Conservation (phyloP, 2,888 invertebrate genomes). For the Phyto melanocephala region DNA sequence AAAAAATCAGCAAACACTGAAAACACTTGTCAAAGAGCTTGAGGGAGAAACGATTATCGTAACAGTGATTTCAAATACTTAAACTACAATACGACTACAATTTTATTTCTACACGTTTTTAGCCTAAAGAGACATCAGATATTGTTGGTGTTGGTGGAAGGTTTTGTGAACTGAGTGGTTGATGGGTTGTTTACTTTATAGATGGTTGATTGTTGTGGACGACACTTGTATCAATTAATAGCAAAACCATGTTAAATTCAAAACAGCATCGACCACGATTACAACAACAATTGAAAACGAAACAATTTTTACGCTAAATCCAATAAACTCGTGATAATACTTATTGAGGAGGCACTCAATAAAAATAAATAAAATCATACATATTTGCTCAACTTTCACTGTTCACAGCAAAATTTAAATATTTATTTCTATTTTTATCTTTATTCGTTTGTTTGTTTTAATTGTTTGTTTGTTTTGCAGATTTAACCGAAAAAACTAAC, state of each 20-base stretch:
- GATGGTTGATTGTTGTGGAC: conserved; percentile 6
- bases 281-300: neutral
- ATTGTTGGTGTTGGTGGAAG: neutral
- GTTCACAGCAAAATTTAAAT: conserved; percentile 25
- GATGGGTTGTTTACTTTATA: neutral
- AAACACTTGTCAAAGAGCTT: conserved; percentile 14
- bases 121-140: conserved; percentile 10
- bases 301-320: neutral
- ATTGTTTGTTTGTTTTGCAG: conserved; percentile 48
- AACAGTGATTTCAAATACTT: neutral
- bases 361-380: conserved; percentile 29
- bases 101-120: neutral
- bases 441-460: neutral
- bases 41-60: conserved; percentile 17
- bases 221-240: conserved; percentile 56
- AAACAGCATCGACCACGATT: conserved; percentile 1
- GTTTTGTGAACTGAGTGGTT: neutral
- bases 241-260: conserved; percentile 55
- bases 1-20: neutral
- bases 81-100: conserved; percentile 6
- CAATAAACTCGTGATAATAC: conserved; percentile 7
- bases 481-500: conserved; percentile 16
- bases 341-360: conserved; percentile 42
- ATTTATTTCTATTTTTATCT: conserved; percentile 33
- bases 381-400: conserved; percentile 62